A percentile compares a stretch with the other conserved stretches of the same genome.
Conservation (phyloP, 2,888 invertebrate genomes). For the Portevinia maculata region DNA sequence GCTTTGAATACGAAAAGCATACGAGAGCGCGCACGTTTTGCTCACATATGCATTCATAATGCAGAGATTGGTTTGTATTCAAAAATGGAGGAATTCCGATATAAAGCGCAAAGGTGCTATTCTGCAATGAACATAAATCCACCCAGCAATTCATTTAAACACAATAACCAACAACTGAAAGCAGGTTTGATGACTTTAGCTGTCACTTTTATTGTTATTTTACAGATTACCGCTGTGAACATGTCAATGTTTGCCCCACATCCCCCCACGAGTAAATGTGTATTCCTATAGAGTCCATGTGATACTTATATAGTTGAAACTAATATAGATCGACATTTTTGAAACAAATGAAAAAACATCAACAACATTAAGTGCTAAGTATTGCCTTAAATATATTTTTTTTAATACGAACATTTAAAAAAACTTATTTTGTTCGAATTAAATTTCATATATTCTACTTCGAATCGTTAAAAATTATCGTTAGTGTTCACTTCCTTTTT, state of each 20-base stretch:
- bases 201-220: constrained; percentile 66
- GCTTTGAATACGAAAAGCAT: constrained; percentile 64
- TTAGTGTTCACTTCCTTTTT: constrained; percentile 25
- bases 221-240: constrained; percentile 65
- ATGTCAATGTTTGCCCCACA: constrained; percentile 68
- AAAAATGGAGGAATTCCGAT: constrained; percentile 62
- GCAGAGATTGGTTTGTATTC: constrained; percentile 52
- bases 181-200: constrained; percentile 70
- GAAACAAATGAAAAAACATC: constrained; percentile 44
- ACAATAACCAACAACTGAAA: constrained; percentile 38
- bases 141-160: constrained; percentile 72
- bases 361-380: not conserved
- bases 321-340: constrained; percentile 52
- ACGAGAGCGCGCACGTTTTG: constrained; percentile 56
- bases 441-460: constrained; percentile 48
- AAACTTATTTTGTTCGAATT: constrained; percentile 29
- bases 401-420: constrained; percentile 1
- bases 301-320: constrained; percentile 59
- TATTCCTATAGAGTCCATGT: constrained; percentile 61
- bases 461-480: constrained; percentile 43
- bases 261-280: constrained; percentile 57
- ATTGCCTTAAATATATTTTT: constrained; percentile 47
- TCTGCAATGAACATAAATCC: constrained; percentile 51
- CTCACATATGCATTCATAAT: constrained; percentile 69
- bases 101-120: constrained; percentile 47